phyloP scores from a whole-genome alignment of 2,113 vertebrate genomes.

The Steatornis caripensis region DNA sequence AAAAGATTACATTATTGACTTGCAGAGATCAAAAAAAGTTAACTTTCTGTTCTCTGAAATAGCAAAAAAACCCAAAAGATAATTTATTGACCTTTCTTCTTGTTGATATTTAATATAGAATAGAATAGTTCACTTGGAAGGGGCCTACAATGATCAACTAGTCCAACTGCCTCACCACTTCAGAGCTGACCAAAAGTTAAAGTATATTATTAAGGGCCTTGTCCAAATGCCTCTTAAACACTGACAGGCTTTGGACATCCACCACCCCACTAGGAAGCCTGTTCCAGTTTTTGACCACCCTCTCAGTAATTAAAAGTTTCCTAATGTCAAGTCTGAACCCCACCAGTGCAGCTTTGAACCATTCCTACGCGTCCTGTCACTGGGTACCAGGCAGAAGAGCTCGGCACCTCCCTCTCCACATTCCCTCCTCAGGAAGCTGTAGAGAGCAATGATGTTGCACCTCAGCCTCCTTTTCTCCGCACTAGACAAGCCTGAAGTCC shows the following conservation, averaged over 20 bases:
- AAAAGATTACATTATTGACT: background rate
- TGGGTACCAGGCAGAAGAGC: background rate
- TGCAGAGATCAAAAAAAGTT: background rate
- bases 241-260: background rate
- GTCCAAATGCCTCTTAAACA: background rate
- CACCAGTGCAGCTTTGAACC: background rate
- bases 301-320: background rate
- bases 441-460: background rate
- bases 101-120: background rate
- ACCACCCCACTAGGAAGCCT: background rate
- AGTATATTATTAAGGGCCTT: background rate
- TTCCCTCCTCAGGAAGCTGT: background rate
- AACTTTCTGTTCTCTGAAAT: background rate
- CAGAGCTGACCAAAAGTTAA: background rate
- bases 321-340: background rate
- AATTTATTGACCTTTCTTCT: background rate
- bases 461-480: background rate
- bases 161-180: background rate
- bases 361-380: accelerated
- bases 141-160: background rate
- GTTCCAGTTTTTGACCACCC: background rate
- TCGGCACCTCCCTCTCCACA: background rate
- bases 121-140: background rate
- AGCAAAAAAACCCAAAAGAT: background rate
- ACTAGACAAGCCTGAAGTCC: background rate